These are phyloP conservation scores for Peucedramus taeniatus DNA, from an alignment of 2,113 vertebrate genomes.

Conservation along the genomic window DNA sequence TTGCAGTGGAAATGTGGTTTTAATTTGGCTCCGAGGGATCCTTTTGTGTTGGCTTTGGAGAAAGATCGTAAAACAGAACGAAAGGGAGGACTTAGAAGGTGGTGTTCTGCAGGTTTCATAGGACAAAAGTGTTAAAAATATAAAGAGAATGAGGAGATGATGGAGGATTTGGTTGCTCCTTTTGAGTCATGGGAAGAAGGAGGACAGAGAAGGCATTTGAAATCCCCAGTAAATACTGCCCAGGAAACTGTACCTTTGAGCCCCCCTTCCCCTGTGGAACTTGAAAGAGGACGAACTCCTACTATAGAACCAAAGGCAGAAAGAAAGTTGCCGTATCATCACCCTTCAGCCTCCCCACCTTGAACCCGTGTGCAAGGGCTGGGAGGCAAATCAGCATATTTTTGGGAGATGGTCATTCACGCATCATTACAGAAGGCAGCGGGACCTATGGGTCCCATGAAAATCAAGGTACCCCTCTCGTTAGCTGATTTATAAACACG, in stretches of 20 bases:
- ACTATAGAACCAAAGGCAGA: not conserved
- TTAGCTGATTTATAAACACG: not conserved
- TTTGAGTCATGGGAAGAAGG: no score
- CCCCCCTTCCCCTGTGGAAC: not conserved
- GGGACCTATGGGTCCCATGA: not conserved
- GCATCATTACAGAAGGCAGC: not conserved
- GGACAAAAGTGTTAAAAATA: not conserved
- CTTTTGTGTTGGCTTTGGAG: not conserved
- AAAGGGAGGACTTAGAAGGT: not conserved
- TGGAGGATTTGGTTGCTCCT: no score
- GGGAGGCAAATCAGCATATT: no score
- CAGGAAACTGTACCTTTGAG: not conserved
- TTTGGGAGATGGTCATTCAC: not conserved
- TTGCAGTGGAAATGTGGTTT: not conserved
- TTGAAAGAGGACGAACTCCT: not conserved
- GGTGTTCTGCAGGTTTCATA: not conserved
- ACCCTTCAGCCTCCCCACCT: not conserved
- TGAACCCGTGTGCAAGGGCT: no score
- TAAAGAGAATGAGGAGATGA: no score
- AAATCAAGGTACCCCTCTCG: not conserved
- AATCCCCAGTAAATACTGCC: not conserved
- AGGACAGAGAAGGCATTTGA: not conserved
- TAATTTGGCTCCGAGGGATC: not conserved
- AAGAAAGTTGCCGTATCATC: not conserved
- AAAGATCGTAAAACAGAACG: not conserved